These are phyloP conservation scores for Erpobdella octoculata DNA, from an alignment of 2,888 invertebrate species.

Conservation along the genomic window DNA sequence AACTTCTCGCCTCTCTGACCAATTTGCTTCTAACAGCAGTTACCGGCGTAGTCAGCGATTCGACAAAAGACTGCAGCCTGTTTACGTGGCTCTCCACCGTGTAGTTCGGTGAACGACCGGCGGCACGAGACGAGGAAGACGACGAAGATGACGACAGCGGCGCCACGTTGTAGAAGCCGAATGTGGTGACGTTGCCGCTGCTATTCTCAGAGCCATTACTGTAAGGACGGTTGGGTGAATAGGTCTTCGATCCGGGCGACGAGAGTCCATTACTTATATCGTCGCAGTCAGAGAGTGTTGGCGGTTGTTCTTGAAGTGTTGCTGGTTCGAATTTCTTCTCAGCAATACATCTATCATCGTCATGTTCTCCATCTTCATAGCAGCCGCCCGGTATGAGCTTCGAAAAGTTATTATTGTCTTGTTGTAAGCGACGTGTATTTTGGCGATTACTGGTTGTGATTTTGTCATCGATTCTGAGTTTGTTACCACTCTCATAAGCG, in stretches of 20 bases:
- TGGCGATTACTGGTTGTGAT: neutral
- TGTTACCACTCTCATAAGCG: neutral
- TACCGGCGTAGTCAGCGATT: constrained; percentile 25
- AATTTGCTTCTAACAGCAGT: constrained; percentile 5
- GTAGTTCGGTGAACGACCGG: neutral
- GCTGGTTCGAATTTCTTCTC: neutral
- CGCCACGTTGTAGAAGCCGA: no score
- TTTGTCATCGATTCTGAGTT: neutral
- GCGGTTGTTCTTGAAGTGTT: neutral
- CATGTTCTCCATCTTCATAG: neutral
- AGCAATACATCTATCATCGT: no score
- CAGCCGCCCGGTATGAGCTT: neutral
- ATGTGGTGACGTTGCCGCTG: neutral
- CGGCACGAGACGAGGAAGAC: neutral
- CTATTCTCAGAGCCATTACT: neutral
- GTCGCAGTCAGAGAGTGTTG: neutral
- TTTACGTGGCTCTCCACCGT: constrained; percentile 31
- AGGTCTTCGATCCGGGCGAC: neutral
- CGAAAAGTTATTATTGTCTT: neutral
- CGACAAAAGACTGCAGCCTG: constrained; percentile 30
- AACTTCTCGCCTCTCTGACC: neutral
- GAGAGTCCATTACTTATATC: neutral
- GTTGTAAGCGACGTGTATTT: neutral
- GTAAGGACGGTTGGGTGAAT: neutral
- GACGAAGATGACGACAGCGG: neutral